Percentiles rank a stretch among this genome's conserved stretches.
Conservation (phyloP, 2,797 vertebrate genomes). For the Cryptoprocta ferox region DNA sequence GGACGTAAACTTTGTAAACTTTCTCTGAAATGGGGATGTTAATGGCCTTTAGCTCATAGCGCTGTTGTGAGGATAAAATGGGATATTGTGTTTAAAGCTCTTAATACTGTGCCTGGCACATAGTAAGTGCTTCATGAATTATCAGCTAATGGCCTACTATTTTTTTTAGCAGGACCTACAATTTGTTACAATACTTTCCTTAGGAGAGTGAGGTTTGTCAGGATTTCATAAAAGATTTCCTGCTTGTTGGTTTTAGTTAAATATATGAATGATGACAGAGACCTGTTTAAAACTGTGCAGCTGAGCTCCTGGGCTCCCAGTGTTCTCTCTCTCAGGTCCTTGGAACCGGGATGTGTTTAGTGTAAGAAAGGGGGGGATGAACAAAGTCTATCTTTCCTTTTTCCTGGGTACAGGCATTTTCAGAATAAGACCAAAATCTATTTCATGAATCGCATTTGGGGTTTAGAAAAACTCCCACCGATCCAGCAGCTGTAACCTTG, state of each 20-base stretch:
- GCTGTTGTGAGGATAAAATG: background rate
- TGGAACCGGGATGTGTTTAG: background rate
- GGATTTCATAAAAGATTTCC: slow-evolving; percentile 25
- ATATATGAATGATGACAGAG: background rate
- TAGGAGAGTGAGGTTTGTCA: slow-evolving; percentile 9
- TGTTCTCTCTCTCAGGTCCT: background rate
- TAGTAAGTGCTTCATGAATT: background rate
- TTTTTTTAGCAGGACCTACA: background rate
- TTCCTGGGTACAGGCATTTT: background rate
- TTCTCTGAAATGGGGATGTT: background rate
- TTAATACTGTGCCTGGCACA: background rate
- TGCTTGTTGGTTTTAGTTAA: slow-evolving; percentile 15
- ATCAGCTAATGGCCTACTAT: background rate
- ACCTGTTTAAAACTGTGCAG: background rate
- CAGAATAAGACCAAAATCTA: background rate
- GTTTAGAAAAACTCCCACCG: background rate
- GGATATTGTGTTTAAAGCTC: background rate
- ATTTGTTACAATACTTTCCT: background rate
- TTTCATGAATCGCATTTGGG: background rate
- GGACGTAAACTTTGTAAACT: background rate
- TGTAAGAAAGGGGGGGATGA: background rate
- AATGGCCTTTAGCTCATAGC: background rate
- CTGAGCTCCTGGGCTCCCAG: background rate
- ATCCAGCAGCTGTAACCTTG: background rate
- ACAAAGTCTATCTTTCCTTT: background rate